Percentiles rank a stretch among this genome's conserved stretches.
phyloP scores from a whole-genome alignment of 2,888 invertebrate species.

The Linnaemya tessellans region DNA sequence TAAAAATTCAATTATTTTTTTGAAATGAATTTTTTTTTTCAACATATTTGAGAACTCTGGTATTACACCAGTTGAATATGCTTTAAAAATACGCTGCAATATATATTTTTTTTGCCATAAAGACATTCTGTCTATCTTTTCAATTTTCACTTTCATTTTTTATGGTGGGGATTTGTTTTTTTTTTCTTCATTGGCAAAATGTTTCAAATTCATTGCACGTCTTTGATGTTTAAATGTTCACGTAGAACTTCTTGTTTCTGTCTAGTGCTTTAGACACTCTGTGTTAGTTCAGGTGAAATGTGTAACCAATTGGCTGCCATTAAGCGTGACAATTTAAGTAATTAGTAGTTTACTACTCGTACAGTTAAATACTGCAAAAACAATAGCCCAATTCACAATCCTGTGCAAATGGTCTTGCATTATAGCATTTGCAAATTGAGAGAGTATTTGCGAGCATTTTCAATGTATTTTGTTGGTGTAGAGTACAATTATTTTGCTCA shows the following conservation, averaged over 20 bases:
- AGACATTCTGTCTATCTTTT: slow-evolving; percentile 23
- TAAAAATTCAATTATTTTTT: no score
- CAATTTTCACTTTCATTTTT: not conserved
- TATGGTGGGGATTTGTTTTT: not conserved
- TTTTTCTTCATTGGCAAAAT: not conserved
- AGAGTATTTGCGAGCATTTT: no score
- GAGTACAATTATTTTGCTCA: no score
- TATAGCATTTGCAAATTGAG: no score
- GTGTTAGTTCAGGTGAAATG: slow-evolving; percentile 63
- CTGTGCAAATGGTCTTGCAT: no score
- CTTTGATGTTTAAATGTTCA: slow-evolving; percentile 63
- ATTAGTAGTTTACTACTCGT: slow-evolving; percentile 56
- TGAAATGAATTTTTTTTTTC: no score
- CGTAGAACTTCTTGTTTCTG: slow-evolving; percentile 30
- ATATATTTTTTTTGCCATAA: not conserved
- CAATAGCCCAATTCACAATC: no score
- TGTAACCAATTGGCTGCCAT: slow-evolving; percentile 70
- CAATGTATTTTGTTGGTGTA: no score
- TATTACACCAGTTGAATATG: no score
- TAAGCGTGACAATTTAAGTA: slow-evolving; percentile 71
- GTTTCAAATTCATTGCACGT: slow-evolving; percentile 62
- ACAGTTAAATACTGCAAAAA: slow-evolving; percentile 34
- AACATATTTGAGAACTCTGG: no score
- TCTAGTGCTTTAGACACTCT: slow-evolving; percentile 4
- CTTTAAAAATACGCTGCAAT: not conserved